Evolutionary conservation across 2,888 invertebrate genomes (phyloP), one percentile per base, ranked within the genome.

Genomic region (Spodoptera littoralis): DNA sequence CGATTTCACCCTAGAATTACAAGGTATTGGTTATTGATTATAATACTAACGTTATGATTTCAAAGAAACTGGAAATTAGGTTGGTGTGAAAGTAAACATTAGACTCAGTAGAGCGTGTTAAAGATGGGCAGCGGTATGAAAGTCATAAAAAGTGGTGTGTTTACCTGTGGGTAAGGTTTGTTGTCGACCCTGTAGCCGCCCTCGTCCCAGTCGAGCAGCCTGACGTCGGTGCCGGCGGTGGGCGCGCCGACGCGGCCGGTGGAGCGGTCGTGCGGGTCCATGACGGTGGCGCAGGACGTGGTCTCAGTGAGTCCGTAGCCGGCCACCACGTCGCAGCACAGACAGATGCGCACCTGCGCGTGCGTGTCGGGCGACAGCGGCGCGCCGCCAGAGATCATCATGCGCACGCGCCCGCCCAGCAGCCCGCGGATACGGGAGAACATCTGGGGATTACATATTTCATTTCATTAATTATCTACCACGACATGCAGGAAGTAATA

Each of bases 281-380:
- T 97, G 58, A 97, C 97, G 66, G 97, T 96, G 56, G 99, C 99
- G 84, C 98, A 98, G 0, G 99, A 99, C 76, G 98, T 98, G 13
- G 99, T 99, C 96, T 99, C 99, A 0, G 99, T 99, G 69, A 99
- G 96, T 1, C 99, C 99, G 92, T 99, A 99, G 55, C 99, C 99
- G 87, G 98, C 98, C 64, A 98, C 96, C 48, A 99, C 96, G 69
- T 97, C 97, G 69, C 98, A 97, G 90, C 99, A 99, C 73, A 99
- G 96, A 88, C 99, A 99, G 67, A 98, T 96, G 67, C 92, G 91
- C 66, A 91, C 88, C 95, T 99, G 99, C 87, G 97, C 96, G 90
- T 99, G 99, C 11, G 99, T 99, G 88, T 99, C 99, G 0, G 98
- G 97, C 6, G 98, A 97, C 22, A 99, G 95, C 0, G 99, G 99